Evolutionary conservation across 2,113 vertebrate genomes (phyloP), one percentile per base, ranked within the genome.

Genomic region (Ciconia stormi): DNA sequence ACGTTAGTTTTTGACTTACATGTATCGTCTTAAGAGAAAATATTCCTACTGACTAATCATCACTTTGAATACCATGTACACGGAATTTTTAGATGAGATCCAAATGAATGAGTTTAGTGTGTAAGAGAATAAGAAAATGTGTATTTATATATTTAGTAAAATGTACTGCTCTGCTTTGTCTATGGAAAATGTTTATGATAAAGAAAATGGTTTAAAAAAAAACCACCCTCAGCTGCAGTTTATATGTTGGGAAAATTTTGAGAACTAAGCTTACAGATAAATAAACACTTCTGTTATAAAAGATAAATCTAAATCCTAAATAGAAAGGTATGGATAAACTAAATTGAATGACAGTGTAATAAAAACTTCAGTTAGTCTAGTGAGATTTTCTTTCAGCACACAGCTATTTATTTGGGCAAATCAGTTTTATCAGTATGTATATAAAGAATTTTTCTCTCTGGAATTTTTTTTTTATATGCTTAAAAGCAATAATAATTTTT

Each of bases 241-340:
- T 78, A 27, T 42, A 79, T 47, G 26, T 82, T 95, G 62, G 78
- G 61, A 93, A 95, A 73, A 93, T 81, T n/a, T 86, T 82, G 40
- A 56, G 44, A 91, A 46, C 52, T 87, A 67, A 67, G 34, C 34
- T 95, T 93, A 65, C 27, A 87, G 74, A 49, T 76, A 91, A 82
- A 90, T 34, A 89, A 86, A 67, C 13, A 38, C 61, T 52, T 71
- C 25, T 74, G 19, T 85, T 62, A 36, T 8, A 80, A 44, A 84
- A 82, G 30, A 74, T 97, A 95, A 95, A 90, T 87, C 47, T 89
- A 58, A 91, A 62, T 87, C 17, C 15, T 62, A 74, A 71, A 38
- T 36, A 50, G 29, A 74, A 79, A 77, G 40, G 13, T 74, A 16
- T 61, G 40, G 67, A 81, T 93, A 70, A 78, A 66, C 56, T 72